A percentile compares a stretch with the other conserved stretches of the same genome.
These are phyloP conservation scores for Copidosoma aretas DNA, from an alignment of 2,888 invertebrate species.

Conservation along the genomic window DNA sequence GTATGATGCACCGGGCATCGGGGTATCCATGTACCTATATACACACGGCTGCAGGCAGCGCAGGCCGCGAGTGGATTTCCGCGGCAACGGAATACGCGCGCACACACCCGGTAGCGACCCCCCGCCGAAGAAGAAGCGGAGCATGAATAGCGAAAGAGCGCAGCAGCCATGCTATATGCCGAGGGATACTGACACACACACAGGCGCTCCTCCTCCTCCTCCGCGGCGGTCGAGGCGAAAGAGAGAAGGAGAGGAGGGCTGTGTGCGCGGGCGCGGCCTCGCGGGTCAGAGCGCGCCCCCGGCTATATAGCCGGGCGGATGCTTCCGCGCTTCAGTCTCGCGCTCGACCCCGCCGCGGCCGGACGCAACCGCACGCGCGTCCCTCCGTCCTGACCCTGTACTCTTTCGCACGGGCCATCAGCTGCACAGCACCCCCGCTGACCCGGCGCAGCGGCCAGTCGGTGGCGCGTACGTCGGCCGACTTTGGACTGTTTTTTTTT, in stretches of 20 bases:
- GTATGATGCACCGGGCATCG: too few species aligned
- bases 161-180: not conserved
- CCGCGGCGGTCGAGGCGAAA: slow-evolving; percentile 38
- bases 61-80: slow-evolving; percentile 27
- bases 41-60: not conserved
- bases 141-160: not conserved
- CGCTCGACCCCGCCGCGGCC: slow-evolving; percentile 54
- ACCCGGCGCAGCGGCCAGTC: too few species aligned
- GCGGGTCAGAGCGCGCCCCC: slow-evolving; percentile 60
- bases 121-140: not conserved
- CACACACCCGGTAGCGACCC: slow-evolving; percentile 29
- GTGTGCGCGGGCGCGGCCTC: slow-evolving; percentile 60
- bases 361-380: slow-evolving; percentile 26
- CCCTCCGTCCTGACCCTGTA: not conserved
- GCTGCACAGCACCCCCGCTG: too few species aligned
- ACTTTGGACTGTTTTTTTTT: too few species aligned
- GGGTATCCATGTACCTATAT: too few species aligned
- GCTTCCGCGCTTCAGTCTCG: slow-evolving; percentile 59
- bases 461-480: too few species aligned
- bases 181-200: not conserved
- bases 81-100: not conserved
- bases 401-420: too few species aligned
- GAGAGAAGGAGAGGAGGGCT: slow-evolving; percentile 47
- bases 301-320: slow-evolving; percentile 62
- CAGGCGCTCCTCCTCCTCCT: not conserved